Conservation (phyloP, 2,797 vertebrate genomes). For the Spheniscus humboldti region DNA sequence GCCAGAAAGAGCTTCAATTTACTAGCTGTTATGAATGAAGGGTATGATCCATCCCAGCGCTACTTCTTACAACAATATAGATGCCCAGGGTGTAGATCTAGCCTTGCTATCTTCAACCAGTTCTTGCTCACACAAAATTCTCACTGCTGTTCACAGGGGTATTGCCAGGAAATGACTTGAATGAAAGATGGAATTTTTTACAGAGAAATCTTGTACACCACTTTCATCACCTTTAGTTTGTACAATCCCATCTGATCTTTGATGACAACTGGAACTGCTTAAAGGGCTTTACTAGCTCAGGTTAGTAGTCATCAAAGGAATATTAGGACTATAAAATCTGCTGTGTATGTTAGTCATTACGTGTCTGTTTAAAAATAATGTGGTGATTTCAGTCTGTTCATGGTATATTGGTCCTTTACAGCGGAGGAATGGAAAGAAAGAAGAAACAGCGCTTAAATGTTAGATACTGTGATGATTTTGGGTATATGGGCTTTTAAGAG, state of each 20-base stretch:
- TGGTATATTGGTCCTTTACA: background rate
- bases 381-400: background rate
- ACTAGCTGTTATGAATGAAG: background rate
- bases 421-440: background rate
- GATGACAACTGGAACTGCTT: conserved; percentile 31
- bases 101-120: background rate
- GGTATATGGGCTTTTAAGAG: background rate
- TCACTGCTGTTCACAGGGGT: background rate
- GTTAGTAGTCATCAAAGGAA: background rate
- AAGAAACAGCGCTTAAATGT: background rate
- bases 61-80: background rate
- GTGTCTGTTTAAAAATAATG: background rate
- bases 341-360: background rate
- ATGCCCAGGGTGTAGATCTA: background rate
- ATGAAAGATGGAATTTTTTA: background rate
- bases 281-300: background rate
- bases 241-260: conserved; percentile 14
- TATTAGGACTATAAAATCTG: background rate
- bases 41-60: background rate
- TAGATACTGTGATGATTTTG: background rate
- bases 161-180: conserved; percentile 1
- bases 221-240: conserved; percentile 38
- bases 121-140: conserved; percentile 16
- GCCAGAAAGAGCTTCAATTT: background rate
- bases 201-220: background rate